Conservation (phyloP, 1,140 invertebrate species). For the Drosophila leontia region DNA sequence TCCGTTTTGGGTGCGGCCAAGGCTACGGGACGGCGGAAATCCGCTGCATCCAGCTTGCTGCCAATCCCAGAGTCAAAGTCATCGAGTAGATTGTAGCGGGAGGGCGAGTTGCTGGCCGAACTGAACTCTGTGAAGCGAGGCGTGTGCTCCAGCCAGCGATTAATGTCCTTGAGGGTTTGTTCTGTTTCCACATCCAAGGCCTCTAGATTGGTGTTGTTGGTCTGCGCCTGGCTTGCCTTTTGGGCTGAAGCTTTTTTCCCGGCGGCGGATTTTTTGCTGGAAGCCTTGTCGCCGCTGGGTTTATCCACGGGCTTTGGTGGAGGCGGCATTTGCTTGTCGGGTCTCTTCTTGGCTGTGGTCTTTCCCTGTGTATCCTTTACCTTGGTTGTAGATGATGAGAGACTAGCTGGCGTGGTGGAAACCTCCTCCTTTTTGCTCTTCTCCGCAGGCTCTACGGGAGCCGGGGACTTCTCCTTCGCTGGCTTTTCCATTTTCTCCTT, state of each 20-base stretch:
- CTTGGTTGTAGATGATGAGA: slow-evolving; percentile 17
- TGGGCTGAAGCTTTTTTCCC: slow-evolving; percentile 65
- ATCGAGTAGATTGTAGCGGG: slow-evolving; percentile 85
- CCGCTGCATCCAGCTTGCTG: slow-evolving; percentile 72
- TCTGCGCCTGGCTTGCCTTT: slow-evolving; percentile 43
- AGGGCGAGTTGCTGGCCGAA: slow-evolving; percentile 90
- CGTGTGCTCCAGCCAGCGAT: slow-evolving; percentile 94
- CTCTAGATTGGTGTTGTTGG: slow-evolving; percentile 88
- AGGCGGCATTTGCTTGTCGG: slow-evolving; percentile 73
- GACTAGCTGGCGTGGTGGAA: background rate
- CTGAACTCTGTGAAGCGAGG: slow-evolving; percentile 90
- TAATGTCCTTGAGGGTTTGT: slow-evolving; percentile 94
- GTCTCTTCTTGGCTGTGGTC: slow-evolving; percentile 49
- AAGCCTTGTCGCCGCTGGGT: slow-evolving; percentile 44
- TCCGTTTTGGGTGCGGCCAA: slow-evolving; percentile 72
- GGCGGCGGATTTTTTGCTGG: slow-evolving; percentile 58
- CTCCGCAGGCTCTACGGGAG: background rate
- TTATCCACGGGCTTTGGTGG: slow-evolving; percentile 70
- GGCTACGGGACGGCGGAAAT: slow-evolving; percentile 75
- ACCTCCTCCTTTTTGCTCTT: slow-evolving; percentile 10
- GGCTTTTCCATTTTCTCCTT: slow-evolving; percentile 10
- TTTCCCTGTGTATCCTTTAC: slow-evolving; percentile 42
- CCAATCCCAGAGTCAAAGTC: slow-evolving; percentile 85
- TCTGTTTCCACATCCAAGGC: slow-evolving; percentile 91
- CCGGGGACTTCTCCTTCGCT: slow-evolving; percentile 17